Evolutionary conservation across 1,140 invertebrate genomes (phyloP).

Genomic region (Drusus annulatus): DNA sequence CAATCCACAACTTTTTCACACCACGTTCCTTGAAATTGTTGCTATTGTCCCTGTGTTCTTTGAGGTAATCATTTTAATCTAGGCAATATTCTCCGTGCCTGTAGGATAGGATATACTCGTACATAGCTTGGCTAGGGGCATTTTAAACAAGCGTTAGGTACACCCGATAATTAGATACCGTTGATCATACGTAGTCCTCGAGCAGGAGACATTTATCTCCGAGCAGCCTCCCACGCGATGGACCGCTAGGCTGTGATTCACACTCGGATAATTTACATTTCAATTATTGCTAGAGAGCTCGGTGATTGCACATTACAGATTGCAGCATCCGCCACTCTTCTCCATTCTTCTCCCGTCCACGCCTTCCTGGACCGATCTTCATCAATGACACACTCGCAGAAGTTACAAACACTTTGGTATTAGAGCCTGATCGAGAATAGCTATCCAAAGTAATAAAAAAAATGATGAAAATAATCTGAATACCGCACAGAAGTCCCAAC

Average conservation of each 20-base stretch:
- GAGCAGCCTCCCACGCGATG: constrained; percentile 7
- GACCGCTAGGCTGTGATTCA: constrained; percentile 46
- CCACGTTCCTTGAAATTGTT: no score
- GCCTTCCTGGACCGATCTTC: constrained; percentile 20
- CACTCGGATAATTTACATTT: constrained; percentile 56
- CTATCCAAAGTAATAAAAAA: no score
- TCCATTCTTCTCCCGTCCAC: constrained; percentile 11
- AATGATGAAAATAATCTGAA: no score
- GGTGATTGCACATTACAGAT: neutral
- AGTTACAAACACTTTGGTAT: no score
- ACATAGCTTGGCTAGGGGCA: no score
- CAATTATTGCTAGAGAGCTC: constrained; percentile 49
- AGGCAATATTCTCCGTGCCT: no score
- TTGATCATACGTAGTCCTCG: constrained; percentile 8
- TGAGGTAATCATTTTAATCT: no score
- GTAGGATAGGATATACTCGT: no score
- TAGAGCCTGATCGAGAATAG: no score
- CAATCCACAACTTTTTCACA: no score
- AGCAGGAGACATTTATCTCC: constrained; percentile 22
- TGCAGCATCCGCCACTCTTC: neutral
- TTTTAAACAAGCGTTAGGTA: neutral
- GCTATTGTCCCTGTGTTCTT: no score
- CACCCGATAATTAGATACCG: constrained; percentile 30
- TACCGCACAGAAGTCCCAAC: no score
- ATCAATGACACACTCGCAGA: neutral